Conservation (phyloP, 2,888 invertebrate genomes). For the Xestia xanthographa region DNA sequence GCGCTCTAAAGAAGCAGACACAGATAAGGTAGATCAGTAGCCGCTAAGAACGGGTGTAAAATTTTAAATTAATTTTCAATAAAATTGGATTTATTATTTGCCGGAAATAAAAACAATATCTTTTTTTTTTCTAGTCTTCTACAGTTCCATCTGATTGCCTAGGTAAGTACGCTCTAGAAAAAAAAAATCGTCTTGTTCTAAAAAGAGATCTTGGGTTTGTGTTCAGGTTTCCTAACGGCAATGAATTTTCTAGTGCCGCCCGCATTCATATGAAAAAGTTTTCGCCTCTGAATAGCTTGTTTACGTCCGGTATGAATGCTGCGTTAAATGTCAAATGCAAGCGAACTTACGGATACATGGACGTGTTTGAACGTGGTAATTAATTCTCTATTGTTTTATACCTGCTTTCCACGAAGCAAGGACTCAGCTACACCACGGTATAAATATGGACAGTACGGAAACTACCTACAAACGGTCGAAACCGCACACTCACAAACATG, state of each 20-base stretch:
- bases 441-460: no score
- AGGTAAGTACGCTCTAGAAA: no score
- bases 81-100: no score
- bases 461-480: no score
- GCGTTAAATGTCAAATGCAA: conserved; percentile 2
- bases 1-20: no score
- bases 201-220: background rate
- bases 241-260: background rate
- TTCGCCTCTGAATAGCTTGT: background rate
- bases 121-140: no score
- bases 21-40: background rate
- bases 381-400: conserved; percentile 5
- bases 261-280: conserved; percentile 7
- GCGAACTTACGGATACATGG: background rate
- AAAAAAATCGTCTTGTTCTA: background rate
- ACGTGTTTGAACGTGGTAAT: conserved; percentile 6
- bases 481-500: no score
- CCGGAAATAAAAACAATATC: no score
- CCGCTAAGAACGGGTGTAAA: no score
- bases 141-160: no score
- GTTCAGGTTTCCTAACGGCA: background rate
- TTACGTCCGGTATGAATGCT: conserved; percentile 6
- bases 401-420: background rate
- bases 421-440: background rate
- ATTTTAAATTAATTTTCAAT: no score